Percentiles rank a stretch among this genome's conserved stretches.
phyloP scores from a whole-genome alignment of 2,113 vertebrate genomes.

The Melanocharis versteri region DNA sequence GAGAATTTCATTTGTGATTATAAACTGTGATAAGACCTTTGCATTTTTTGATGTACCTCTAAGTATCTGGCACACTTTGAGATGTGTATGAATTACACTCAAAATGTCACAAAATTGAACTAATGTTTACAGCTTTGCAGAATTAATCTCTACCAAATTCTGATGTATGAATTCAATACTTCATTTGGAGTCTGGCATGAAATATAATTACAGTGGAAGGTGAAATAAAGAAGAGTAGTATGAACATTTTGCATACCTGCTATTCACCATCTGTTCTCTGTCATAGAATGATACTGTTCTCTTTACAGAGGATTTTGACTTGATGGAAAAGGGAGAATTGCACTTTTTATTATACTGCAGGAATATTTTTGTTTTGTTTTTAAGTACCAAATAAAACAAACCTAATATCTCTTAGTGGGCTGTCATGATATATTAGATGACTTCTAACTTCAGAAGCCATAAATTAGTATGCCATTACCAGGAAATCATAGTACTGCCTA shows the following conservation, averaged over 20 bases:
- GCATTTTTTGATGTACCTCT: background rate
- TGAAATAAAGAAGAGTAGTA: constrained; percentile 59
- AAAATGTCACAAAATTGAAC: constrained; percentile 29
- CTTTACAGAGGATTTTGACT: background rate
- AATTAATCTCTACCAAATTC: constrained; percentile 19
- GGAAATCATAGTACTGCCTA: background rate
- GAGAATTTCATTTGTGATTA: background rate
- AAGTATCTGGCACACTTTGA: background rate
- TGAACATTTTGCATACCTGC: constrained; percentile 51
- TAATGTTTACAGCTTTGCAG: constrained; percentile 22
- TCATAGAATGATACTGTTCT: constrained; percentile 15
- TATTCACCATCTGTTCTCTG: constrained; percentile 61
- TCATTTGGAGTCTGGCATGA: constrained; percentile 35
- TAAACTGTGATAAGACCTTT: background rate
- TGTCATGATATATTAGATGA: background rate
- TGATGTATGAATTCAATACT: constrained; percentile 35
- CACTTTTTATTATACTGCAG: background rate
- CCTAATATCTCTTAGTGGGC: background rate
- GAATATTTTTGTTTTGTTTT: background rate
- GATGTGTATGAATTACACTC: background rate
- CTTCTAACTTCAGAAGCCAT: background rate
- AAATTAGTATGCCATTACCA: background rate
- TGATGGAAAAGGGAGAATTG: background rate
- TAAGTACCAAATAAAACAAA: background rate
- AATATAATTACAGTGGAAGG: constrained; percentile 49